A percentile compares a stretch with the other conserved stretches of the same genome.
Evolutionary conservation across 2,797 vertebrate genomes (phyloP).

Genomic region (Prunella strophiata): DNA sequence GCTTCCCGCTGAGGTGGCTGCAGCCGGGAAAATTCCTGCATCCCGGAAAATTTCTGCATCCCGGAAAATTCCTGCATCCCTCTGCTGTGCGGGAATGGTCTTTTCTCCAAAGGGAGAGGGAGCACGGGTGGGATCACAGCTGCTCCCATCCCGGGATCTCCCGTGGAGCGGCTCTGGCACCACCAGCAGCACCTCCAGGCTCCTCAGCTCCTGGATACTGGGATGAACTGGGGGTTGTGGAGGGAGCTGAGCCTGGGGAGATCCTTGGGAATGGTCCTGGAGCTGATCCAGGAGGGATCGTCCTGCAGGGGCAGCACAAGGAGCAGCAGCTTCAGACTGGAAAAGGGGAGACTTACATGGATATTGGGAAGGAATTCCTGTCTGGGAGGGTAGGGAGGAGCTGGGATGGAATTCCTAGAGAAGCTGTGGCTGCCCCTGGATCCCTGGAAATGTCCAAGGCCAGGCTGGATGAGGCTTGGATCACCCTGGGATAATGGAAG

Average conservation of each 20-base stretch:
- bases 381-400: background rate
- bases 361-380: background rate
- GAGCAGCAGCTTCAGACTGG: background rate
- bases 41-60: background rate
- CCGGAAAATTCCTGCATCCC: background rate
- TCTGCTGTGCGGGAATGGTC: background rate
- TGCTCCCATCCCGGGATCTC: background rate
- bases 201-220: background rate
- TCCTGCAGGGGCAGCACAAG: background rate
- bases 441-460: background rate
- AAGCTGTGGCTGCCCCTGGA: background rate
- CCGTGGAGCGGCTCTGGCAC: background rate
- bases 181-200: background rate
- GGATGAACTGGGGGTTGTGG: background rate
- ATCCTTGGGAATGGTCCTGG: background rate
- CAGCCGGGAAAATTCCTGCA: background rate
- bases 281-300: background rate
- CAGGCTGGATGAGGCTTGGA: background rate
- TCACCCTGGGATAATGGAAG: accelerated
- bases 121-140: background rate
- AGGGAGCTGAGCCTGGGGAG: background rate
- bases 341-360: background rate
- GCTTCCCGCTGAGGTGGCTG: background rate
- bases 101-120: background rate
- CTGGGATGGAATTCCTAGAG: background rate